Percentiles rank a stretch among this genome's conserved stretches.
phyloP scores from a whole-genome alignment of 2,888 invertebrate genomes.

The Rhogogaster chlorosoma region DNA sequence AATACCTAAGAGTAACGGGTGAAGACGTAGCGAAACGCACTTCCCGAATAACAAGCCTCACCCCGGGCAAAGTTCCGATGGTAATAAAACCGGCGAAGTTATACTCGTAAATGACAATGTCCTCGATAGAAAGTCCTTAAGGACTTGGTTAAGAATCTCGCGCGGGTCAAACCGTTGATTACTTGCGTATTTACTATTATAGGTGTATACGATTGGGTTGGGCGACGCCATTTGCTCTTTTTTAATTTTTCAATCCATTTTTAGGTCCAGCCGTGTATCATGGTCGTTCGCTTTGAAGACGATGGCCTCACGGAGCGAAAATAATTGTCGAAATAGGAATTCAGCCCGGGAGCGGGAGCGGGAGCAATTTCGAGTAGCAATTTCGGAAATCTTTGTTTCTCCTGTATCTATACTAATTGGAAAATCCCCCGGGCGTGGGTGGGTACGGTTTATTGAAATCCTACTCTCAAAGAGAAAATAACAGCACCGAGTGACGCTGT shows the following conservation, averaged over 20 bases:
- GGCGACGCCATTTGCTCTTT: no score
- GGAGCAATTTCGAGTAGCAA: conserved; percentile 17
- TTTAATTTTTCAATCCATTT: not conserved
- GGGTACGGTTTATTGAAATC: conserved; percentile 8
- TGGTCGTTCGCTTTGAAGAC: not conserved
- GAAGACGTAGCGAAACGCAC: not conserved
- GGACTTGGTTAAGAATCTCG: not conserved
- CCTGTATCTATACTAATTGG: conserved; percentile 19
- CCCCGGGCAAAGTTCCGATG: not conserved
- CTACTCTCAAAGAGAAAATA: conserved; percentile 23
- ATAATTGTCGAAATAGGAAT: conserved; percentile 1
- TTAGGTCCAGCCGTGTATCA: not conserved
- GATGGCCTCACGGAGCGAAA: not conserved
- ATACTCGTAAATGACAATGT: not conserved
- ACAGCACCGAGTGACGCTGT: not conserved
- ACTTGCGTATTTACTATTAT: not conserved
- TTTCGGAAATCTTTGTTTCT: conserved; percentile 27
- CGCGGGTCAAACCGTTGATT: not conserved
- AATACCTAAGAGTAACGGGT: not conserved
- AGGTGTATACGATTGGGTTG: not conserved
- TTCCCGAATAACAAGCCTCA: not conserved
- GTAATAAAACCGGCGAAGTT: not conserved
- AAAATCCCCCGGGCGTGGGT: conserved; percentile 17
- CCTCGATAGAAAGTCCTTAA: not conserved
- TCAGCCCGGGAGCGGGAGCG: not conserved